These are phyloP conservation scores for Euthynnus affinis DNA, from an alignment of 2,797 vertebrate genomes.

Conservation along the genomic window DNA sequence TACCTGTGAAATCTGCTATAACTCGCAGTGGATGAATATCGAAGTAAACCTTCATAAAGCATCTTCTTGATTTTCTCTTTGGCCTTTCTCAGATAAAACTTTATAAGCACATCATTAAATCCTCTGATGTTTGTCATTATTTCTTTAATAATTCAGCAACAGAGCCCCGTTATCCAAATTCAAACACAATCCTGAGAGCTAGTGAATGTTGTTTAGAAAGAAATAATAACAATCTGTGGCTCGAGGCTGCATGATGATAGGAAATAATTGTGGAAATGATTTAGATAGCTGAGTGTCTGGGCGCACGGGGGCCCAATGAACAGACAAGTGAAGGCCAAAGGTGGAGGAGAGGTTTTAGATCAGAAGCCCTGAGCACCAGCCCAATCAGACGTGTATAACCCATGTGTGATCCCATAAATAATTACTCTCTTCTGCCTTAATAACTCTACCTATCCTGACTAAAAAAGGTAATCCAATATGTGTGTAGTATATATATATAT, in stretches of 20 bases:
- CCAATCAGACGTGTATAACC: conserved; percentile 43
- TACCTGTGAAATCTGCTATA: background rate
- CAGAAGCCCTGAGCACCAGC: conserved; percentile 26
- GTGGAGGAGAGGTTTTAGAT: conserved; percentile 11
- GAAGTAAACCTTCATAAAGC: background rate
- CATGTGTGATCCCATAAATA: conserved; percentile 30
- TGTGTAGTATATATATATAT: no score
- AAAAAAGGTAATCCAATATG: background rate
- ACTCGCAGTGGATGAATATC: background rate
- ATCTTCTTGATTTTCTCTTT: background rate
- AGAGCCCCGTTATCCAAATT: conserved; percentile 4
- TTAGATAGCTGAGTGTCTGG: conserved; percentile 1
- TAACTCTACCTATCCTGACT: background rate
- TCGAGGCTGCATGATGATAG: conserved; percentile 16
- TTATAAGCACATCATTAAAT: conserved; percentile 39
- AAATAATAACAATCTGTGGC: conserved; percentile 13
- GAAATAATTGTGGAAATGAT: conserved; percentile 31
- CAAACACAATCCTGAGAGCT: background rate
- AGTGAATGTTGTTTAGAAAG: background rate
- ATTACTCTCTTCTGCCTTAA: background rate
- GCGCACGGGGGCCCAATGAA: conserved; percentile 29
- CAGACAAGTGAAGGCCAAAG: conserved; percentile 30
- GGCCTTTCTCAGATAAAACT: conserved; percentile 17
- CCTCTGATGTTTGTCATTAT: conserved; percentile 16
- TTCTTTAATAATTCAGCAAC: conserved; percentile 6